Percentiles rank a stretch among this genome's conserved stretches.
These are phyloP conservation scores for Scytalopus superciliaris DNA, from an alignment of 2,113 vertebrate genomes.

Conservation along the genomic window DNA sequence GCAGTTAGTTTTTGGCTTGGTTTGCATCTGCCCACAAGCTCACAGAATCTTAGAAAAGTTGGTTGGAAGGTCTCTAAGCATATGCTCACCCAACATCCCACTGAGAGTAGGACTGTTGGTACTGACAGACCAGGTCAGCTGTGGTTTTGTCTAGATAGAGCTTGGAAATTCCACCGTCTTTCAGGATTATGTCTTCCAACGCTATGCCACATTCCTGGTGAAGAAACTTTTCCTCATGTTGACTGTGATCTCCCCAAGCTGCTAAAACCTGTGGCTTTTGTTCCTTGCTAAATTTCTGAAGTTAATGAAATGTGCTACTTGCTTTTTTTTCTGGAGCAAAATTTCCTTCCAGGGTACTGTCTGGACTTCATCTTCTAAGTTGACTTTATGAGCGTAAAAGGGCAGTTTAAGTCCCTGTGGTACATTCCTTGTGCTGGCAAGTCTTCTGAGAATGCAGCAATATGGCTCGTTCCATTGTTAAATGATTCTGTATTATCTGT, in stretches of 20 bases:
- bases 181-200: background rate
- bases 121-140: background rate
- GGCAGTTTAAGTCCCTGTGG: background rate
- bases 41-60: background rate
- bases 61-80: background rate
- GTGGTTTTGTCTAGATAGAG: background rate
- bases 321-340: background rate
- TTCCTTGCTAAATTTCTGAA: background rate
- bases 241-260: background rate
- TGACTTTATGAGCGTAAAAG: background rate
- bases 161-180: background rate
- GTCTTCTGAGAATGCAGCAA: background rate
- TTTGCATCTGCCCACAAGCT: background rate
- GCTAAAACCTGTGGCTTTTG: background rate
- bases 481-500: background rate
- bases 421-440: background rate
- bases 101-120: background rate
- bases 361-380: background rate
- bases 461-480: background rate
- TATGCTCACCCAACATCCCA: background rate
- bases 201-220: background rate
- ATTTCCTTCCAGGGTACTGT: background rate
- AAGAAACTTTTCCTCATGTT: background rate
- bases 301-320: background rate
- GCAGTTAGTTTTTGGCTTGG: background rate